Conservation (phyloP, 2,888 invertebrate genomes). For the Eueremaeus valkanovi region DNA sequence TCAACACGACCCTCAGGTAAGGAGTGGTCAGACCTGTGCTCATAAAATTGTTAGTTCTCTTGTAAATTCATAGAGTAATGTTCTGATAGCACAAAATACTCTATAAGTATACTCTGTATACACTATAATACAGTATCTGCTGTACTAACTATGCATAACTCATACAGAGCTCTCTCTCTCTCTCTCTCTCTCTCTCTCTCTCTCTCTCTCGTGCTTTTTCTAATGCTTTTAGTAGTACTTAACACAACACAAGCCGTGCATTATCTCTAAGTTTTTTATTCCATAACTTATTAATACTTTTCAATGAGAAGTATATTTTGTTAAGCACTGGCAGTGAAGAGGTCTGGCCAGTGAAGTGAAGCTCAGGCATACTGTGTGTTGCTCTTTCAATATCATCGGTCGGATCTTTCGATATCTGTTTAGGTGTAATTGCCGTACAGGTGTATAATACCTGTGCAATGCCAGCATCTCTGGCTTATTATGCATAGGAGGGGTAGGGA, state of each 20-base stretch:
- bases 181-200: neutral
- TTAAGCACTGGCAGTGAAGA: neutral
- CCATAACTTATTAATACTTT: neutral
- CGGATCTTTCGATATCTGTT: neutral
- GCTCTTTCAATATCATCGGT: neutral
- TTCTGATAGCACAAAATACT: neutral
- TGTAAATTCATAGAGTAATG: slow-evolving; percentile 13
- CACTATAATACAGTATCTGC: no score
- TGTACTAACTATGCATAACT: neutral
- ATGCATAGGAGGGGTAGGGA: neutral
- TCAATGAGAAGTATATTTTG: neutral
- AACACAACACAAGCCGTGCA: slow-evolving; percentile 55
- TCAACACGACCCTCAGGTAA: slow-evolving; percentile 27
- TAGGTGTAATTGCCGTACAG: neutral
- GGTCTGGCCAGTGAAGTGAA: slow-evolving; percentile 4
- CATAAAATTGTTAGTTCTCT: neutral
- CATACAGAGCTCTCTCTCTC: neutral
- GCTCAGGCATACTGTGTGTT: neutral
- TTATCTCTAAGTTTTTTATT: neutral
- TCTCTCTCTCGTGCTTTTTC: neutral
- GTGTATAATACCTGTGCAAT: neutral
- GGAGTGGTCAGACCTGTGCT: slow-evolving; percentile 6
- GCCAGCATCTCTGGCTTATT: neutral
- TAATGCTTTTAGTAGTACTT: neutral
- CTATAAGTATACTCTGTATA: no score